Evolutionary conservation across 1,140 invertebrate species (phyloP), one percentile per base, ranked within the genome.

Genomic region (Proctacanthus coquilletti): DNA sequence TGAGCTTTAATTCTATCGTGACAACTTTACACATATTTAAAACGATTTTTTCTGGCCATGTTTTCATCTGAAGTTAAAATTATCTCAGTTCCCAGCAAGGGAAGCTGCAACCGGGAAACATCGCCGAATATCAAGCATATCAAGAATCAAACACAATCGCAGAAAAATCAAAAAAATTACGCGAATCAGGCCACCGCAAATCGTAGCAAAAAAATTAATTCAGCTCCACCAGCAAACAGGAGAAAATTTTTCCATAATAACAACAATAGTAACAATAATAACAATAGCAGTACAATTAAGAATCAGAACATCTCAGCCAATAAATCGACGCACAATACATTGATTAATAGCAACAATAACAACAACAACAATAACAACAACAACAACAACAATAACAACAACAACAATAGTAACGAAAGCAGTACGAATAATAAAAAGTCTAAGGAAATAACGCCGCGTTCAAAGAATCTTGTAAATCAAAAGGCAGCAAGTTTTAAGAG

Each of bases 301-400:
- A 27, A 27, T 27, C 8, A 27, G 8, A 27, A 27, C 13, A 27
- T 27, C 13, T 27, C 13, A 27, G 23, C n/a, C n/a, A n/a, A n/a
- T n/a, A n/a, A n/a, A n/a, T n/a, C n/a, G n/a, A n/a, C n/a, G n/a
- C n/a, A n/a, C n/a, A n/a, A n/a, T n/a, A n/a, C n/a, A n/a, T n/a
- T n/a, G n/a, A n/a, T n/a, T n/a, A 9, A 8, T 13, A 8, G 8
- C 23, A 27, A 13, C 41, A 49, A 47, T 19, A n/a, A 32, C 3
- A 45, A 21, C 32, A 34, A 20, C 21, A 42, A 40, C 29, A 45
- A 21, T 25, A 50, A 44, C 30, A 52, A 39, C 20, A 49, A 42
- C 31, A 49, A 21, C 30, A 39, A 31, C 17, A 27, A 27, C 23
- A 27, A 27, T 27, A 30, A 21, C 4, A 11, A 5, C 37, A 38